These are phyloP conservation scores for Frankliniella intonsa DNA, from an alignment of 2,888 invertebrate species.

Conservation along the genomic window DNA sequence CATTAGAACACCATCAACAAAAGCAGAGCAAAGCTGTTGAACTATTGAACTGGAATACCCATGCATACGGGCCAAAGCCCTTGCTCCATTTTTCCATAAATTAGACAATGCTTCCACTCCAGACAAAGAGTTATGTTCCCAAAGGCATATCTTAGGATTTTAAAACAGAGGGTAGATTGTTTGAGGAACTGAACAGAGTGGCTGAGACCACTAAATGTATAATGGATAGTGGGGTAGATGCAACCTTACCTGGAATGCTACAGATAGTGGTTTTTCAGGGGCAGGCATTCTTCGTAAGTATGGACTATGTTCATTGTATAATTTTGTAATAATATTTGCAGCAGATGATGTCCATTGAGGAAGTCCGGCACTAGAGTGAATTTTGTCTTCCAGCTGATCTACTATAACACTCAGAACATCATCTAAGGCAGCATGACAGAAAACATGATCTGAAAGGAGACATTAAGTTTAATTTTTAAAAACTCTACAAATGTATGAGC, in stretches of 20 bases:
- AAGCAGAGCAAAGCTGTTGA: not conserved
- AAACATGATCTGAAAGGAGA: conserved; percentile 4
- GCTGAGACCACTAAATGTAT: no score
- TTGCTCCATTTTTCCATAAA: not conserved
- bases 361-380: not conserved
- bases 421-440: not conserved
- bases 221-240: no score
- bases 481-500: not conserved
- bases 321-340: not conserved
- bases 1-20: not conserved
- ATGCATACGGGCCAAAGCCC: not conserved
- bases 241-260: not conserved
- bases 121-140: not conserved
- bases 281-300: not conserved
- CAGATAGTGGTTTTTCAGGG: not conserved
- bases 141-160: not conserved
- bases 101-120: not conserved
- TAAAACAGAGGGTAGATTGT: not conserved
- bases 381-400: not conserved
- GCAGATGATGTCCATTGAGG: not conserved
- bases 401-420: not conserved
- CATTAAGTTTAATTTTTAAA: not conserved
- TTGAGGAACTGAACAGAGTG: not conserved
- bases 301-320: not conserved
- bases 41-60: not conserved